Evolutionary conservation across 2,888 invertebrate species (phyloP).

Genomic region (Sclerodermus sp.): DNA sequence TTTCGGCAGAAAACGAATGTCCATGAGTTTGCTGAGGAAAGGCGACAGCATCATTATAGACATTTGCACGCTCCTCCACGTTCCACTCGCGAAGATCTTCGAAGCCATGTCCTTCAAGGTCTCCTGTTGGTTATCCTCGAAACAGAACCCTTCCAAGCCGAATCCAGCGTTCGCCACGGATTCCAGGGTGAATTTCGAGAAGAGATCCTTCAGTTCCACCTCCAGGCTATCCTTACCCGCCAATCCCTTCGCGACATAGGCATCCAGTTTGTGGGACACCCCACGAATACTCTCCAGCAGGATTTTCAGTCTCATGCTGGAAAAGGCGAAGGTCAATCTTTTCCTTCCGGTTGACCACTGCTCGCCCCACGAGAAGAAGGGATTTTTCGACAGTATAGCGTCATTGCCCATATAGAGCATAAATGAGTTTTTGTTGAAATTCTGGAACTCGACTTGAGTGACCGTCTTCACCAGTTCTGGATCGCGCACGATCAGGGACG

Average conservation of each 20-base stretch:
- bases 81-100: conserved; percentile 12
- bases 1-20: conserved; percentile 19
- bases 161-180: conserved; percentile 30
- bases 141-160: conserved; percentile 32
- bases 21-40: conserved; percentile 14
- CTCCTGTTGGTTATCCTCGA: conserved; percentile 18
- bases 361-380: conserved; percentile 30
- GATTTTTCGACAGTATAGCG: conserved; percentile 29
- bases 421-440: conserved; percentile 28
- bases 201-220: conserved; percentile 26
- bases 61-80: no score
- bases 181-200: conserved; percentile 28
- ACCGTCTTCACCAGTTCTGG: conserved; percentile 35
- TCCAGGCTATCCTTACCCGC: conserved; percentile 6
- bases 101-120: conserved; percentile 20
- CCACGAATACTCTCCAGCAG: conserved; percentile 32
- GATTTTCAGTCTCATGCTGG: conserved; percentile 22
- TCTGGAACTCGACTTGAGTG: conserved; percentile 29
- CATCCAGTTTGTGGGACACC: conserved; percentile 28
- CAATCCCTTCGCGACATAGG: conserved; percentile 12
- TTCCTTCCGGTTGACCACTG: conserved; percentile 25
- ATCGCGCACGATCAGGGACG: conserved; percentile 31
- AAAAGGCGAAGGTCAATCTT: conserved; percentile 14
- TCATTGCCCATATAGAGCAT: conserved; percentile 25
- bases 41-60: conserved; percentile 23